Evolutionary conservation across 2,113 vertebrate species (phyloP), one percentile per base, ranked within the genome.

Genomic region (Rhinolophus sinicus): DNA sequence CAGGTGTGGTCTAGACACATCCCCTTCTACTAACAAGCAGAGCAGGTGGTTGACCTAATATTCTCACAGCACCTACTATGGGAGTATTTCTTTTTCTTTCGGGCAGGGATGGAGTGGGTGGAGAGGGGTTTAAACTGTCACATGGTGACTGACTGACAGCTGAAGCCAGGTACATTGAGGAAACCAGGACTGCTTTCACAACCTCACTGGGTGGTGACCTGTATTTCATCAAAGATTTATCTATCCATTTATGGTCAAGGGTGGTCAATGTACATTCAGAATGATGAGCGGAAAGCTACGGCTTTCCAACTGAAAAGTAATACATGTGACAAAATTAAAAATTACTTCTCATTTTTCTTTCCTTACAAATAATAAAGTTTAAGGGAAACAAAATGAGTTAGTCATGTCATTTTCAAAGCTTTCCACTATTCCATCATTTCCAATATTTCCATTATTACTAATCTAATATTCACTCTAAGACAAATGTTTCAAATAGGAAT

Each of bases 321-420:
- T 86, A 35, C 21, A 30, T 40, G 24, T 52, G 21, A 90, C 47
- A 60, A 88, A 77, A 88, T 73, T 26, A 80, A 78, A 22, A 56
- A 64, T 38, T 56, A 58, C 3, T 89, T 40, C 21, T 84, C 65
- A 54, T 54, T 70, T 80, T 78, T 60, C 69, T 75, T 94, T 93
- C 86, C 72, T 96, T 84, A 88, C 18, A 64, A 97, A 96, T n/a
- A 76, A 92, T 70, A 76, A 38, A 65, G 58, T 40, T 94, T 73
- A 77, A 85, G 44, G 54, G 69, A 85, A 90, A 90, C 64, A 52
- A 80, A 95, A 70, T 73, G 52, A 77, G 56, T 75, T 60, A 73
- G 60, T 70, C 30, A 19, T 24, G 2, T 19, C 88, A 70, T 90
- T 82, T 56, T 91, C 78, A 94, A 77, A 94, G 76, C 56, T 91